Evolutionary conservation across 2,113 vertebrate genomes (phyloP).

Genomic region (Istiophorus platypterus): DNA sequence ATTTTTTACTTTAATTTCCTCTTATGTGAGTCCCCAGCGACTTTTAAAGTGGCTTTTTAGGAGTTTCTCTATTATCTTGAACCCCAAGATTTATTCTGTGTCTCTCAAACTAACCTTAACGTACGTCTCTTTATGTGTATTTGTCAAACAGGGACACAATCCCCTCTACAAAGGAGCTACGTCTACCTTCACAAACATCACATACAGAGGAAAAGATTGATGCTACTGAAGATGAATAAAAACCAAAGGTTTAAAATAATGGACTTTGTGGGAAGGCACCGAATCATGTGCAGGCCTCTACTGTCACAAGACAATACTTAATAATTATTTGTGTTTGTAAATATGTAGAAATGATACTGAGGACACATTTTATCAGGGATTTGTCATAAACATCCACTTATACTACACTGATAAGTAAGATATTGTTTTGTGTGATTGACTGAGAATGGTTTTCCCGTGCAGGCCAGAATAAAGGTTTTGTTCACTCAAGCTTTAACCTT

Average conservation of each 20-base stretch:
- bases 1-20: not conserved
- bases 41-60: too few relatives aligned
- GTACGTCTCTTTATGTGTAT: slow-evolving; percentile 7
- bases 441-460: slow-evolving; percentile 25
- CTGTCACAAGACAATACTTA: slow-evolving; percentile 75
- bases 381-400: slow-evolving; percentile 28
- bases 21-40: not conserved
- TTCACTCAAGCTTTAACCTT: slow-evolving; percentile 4
- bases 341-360: slow-evolving; percentile 80
- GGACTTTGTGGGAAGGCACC: slow-evolving; percentile 53
- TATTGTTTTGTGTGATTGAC: slow-evolving; percentile 48
- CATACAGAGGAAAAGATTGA: slow-evolving; percentile 91
- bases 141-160: slow-evolving; percentile 89
- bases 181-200: slow-evolving; percentile 97
- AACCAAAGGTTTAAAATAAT: slow-evolving; percentile 27
- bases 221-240: slow-evolving; percentile 41
- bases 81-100: not conserved
- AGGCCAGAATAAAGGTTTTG: slow-evolving; percentile 41
- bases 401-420: slow-evolving; percentile 25
- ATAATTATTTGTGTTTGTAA: slow-evolving; percentile 79
- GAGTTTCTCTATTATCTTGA: too few relatives aligned
- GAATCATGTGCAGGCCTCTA: slow-evolving; percentile 81
- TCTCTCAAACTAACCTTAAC: not conserved
- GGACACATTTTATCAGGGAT: slow-evolving; percentile 58
- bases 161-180: slow-evolving; percentile 96